Evolutionary conservation across 37 sponge, comb jelly and placozoan species (phyloP), one percentile per base, ranked within the genome.

Genomic region (Crambe crambe): DNA sequence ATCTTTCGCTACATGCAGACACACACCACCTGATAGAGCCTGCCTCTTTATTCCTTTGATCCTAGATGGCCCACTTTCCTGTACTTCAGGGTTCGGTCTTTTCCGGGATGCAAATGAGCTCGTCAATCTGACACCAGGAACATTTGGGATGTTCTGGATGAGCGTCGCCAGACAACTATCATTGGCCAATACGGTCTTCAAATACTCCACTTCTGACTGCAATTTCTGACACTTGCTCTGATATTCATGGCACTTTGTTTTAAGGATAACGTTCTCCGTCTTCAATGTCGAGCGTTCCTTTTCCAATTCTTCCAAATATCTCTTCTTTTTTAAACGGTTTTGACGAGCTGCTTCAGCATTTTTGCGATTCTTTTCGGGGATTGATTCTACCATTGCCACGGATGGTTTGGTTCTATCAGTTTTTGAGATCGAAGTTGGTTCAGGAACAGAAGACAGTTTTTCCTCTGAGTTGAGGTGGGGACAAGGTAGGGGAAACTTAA

Each of bases 1-100:
- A 43, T 93, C 86, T 32, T 89, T 82, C 34, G 89, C 58, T n/a
- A 93, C 89, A 66, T 92, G 92, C 20, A 92, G 74, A 76, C 92
- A 92, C 39, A 92, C 77, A 9, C 92, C 92, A 20, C 82, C 85
- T 47, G 42, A 32, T 27, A 34, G 38, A 15, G 60, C 4, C 0
- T 23, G 47, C 35, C 39, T 70, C 21, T 47, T 64, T 29, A 26
- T 18, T 82, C 66, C 58, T 40, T 81, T 82, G 27, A 20, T 10
- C 4, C 56, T 10, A 1, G 36, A 18, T 5, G 56, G n/a, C 0
- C 38, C 39, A 57, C 35, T 21, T 23, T 20, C 27, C 25, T 20
- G 63, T 2, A 17, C 42, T 9, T 42, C 60, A 6, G 32, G 12
- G 25, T 26, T 26, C 15, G 73, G 23, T 27, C 84, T 56, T 44